phyloP scores from a whole-genome alignment of 2,888 invertebrate species.

The Thereva unica region DNA sequence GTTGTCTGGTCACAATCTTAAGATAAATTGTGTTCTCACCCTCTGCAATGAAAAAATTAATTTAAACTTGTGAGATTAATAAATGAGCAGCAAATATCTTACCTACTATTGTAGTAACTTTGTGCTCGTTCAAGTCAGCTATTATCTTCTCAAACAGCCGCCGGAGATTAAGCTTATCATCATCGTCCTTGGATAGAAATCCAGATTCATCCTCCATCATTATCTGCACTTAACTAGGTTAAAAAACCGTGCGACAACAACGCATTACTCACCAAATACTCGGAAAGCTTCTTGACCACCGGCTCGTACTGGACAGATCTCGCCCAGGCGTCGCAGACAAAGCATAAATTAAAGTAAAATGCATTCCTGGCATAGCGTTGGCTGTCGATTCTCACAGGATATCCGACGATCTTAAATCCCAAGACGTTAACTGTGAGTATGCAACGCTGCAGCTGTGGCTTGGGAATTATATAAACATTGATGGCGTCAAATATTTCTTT shows the following conservation, averaged over 20 bases:
- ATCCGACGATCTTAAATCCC: constrained; percentile 89
- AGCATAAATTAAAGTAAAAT: constrained; percentile 93
- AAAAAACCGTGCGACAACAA: neutral
- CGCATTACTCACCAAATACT: constrained; percentile 73
- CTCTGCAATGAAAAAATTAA: constrained; percentile 60
- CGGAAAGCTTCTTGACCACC: constrained; percentile 90
- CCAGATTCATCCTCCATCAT: constrained; percentile 85
- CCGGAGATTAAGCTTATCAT: constrained; percentile 71
- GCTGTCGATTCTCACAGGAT: constrained; percentile 87
- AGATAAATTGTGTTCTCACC: constrained; percentile 87
- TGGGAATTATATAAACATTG: constrained; percentile 93
- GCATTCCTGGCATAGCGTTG: constrained; percentile 90
- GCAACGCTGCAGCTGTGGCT: constrained; percentile 85
- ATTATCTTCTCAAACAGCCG: constrained; percentile 78
- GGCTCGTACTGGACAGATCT: constrained; percentile 92
- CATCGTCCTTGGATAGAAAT: constrained; percentile 73
- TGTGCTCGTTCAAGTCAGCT: constrained; percentile 78
- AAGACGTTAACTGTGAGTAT: constrained; percentile 82
- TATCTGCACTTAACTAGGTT: constrained; percentile 59
- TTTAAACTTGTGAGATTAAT: constrained; percentile 10
- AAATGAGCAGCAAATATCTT: constrained; percentile 47
- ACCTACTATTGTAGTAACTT: constrained; percentile 77
- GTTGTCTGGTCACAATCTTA: constrained; percentile 80
- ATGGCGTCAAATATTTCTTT: constrained; percentile 94
- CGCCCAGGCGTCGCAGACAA: constrained; percentile 89